Percentiles rank a stretch among this genome's conserved stretches.
Conservation (phyloP, 2,797 vertebrate genomes). For the Neoniphon sammara region DNA sequence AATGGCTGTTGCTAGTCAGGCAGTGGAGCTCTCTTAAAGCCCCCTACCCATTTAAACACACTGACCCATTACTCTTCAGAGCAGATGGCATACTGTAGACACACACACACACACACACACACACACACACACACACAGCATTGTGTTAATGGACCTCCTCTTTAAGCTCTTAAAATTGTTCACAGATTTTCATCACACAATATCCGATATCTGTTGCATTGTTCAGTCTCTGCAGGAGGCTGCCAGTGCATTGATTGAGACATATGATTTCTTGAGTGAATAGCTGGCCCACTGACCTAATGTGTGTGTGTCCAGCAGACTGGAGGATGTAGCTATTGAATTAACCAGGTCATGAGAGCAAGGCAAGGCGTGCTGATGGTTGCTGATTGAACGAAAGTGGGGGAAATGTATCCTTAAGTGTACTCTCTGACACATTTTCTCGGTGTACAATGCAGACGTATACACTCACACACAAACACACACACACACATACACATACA, state of each 20-base stretch:
- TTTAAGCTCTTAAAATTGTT: constrained; percentile 64
- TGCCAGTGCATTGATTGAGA: constrained; percentile 14
- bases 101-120: constrained; percentile 26
- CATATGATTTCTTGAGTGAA: constrained; percentile 47
- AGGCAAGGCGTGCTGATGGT: constrained; percentile 5
- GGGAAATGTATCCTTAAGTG: constrained; percentile 15
- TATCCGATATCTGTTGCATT: constrained; percentile 38
- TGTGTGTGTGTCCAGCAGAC: constrained; percentile 36
- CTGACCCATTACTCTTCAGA: constrained; percentile 54
- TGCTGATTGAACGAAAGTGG: constrained; percentile 29
- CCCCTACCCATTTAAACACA: constrained; percentile 55
- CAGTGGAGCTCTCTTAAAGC: constrained; percentile 49
- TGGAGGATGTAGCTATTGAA: constrained; percentile 55
- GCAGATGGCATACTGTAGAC: constrained; percentile 66
- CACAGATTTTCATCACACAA: constrained; percentile 47
- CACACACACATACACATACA: neutral
- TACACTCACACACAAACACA: constrained; percentile 3
- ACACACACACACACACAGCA: neutral
- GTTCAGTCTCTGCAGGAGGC: constrained; percentile 2
- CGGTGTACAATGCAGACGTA: neutral
- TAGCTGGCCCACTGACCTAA: constrained; percentile 70
- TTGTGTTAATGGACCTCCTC: constrained; percentile 45
- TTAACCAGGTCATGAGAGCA: constrained; percentile 69
- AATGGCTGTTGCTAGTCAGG: constrained; percentile 28
- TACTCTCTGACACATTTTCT: constrained; percentile 14